These are phyloP conservation scores for Drosophila ananassae DNA, from an alignment of 1,140 invertebrate genomes.

Conservation along the genomic window DNA sequence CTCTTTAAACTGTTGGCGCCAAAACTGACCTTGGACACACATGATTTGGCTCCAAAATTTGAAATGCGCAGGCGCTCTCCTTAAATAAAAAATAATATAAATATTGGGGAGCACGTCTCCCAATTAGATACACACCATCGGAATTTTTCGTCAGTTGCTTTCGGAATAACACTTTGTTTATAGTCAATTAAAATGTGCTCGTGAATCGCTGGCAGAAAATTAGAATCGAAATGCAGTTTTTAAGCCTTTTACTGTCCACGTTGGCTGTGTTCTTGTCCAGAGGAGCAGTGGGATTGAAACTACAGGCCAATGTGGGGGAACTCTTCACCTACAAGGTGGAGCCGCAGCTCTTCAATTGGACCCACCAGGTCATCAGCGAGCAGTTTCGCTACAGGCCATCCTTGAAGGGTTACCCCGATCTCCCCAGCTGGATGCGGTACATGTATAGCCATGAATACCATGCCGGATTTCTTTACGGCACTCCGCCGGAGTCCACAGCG, in stretches of 20 bases:
- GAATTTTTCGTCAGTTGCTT: slow-evolving; percentile 52
- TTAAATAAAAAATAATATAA: slow-evolving; percentile 19
- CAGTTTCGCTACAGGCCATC: slow-evolving; percentile 79
- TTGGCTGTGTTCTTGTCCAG: slow-evolving; percentile 9
- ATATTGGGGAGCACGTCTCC: slow-evolving; percentile 17
- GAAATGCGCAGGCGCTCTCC: slow-evolving; percentile 60
- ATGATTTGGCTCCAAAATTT: not conserved
- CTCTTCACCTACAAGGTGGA: slow-evolving; percentile 88
- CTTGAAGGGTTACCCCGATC: slow-evolving; percentile 87
- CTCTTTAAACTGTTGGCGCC: not conserved
- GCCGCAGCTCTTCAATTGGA: slow-evolving; percentile 88
- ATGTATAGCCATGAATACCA: slow-evolving; percentile 90
- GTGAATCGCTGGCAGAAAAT: slow-evolving; percentile 7
- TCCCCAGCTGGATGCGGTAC: slow-evolving; percentile 93
- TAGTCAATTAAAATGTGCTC: slow-evolving; percentile 46
- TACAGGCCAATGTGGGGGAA: slow-evolving; percentile 86
- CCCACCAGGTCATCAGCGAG: slow-evolving; percentile 86
- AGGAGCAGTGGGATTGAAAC: slow-evolving; percentile 5
- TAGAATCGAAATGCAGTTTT: slow-evolving; percentile 41
- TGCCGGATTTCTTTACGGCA: slow-evolving; percentile 91
- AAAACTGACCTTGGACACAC: slow-evolving; percentile 44
- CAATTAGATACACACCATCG: slow-evolving; percentile 61
- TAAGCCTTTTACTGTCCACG: slow-evolving; percentile 22
- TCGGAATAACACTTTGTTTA: slow-evolving; percentile 33
- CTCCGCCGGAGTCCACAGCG: slow-evolving; percentile 87